Evolutionary conservation across 2,888 invertebrate genomes (phyloP), one percentile per base, ranked within the genome.

Genomic region (Pegoplata infirma): DNA sequence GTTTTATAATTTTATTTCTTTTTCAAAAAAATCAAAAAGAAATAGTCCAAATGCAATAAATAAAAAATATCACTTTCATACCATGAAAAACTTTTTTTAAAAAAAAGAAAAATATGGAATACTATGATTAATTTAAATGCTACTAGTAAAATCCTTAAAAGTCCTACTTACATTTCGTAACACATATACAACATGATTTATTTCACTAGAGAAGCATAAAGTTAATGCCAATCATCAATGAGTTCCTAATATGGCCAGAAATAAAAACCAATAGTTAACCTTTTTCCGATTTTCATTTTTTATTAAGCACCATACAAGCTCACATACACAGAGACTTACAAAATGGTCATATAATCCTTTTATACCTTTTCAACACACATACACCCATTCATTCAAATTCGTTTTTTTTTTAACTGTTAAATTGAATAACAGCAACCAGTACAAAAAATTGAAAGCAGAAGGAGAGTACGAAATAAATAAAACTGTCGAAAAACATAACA

Each of bases 291-390:
- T 25, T 23, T 21, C 10, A 5, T 46, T 44, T 46, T 21, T 59
- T 17, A 3, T 40, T 32, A 49, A 36, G 14, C 21, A 25, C 23
- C 56, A 36, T 36, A 21, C 63, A n/a, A n/a, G n/a, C n/a, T n/a
- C n/a, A n/a, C n/a, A n/a, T n/a, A n/a, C n/a, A n/a, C n/a, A n/a
- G n/a, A n/a, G n/a, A n/a, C n/a, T n/a, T n/a, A n/a, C n/a, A 40
- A 40, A 51, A 49, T 63, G 63, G 63, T 32, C 63, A 61, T 47
- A 49, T 63, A 63, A 63, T 63, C 63, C 49, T 47, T 28, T 61
- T 63, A 63, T 44, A 32, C 49, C 49, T 14, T 8, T n/a, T n/a
- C n/a, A n/a, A n/a, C 63, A 49, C 47, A 47, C 49, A 61, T 28
- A 19, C 28, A 32, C 10, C 32, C 17, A 61, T 28, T 28, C 47